phyloP scores from a whole-genome alignment of 1,140 invertebrate species.

The Heliconius hermathena region DNA sequence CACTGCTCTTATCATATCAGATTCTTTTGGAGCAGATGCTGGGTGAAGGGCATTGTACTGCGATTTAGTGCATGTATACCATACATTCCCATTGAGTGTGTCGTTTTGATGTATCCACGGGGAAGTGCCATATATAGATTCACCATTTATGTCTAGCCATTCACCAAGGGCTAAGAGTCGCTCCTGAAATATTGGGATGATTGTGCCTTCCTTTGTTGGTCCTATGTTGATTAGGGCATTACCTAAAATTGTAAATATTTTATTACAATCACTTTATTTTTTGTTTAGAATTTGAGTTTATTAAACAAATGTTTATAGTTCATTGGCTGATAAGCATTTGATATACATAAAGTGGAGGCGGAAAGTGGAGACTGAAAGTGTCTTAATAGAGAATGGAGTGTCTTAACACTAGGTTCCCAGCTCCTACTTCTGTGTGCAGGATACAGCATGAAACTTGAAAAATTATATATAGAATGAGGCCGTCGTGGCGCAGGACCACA shows the following conservation, averaged over 20 bases:
- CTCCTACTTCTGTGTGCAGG: no score
- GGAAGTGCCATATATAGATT: slow-evolving; percentile 92
- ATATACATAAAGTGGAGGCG: neutral
- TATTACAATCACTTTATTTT: no score
- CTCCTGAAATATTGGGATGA: slow-evolving; percentile 95
- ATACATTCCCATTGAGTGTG: slow-evolving; percentile 86
- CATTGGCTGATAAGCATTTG: neutral
- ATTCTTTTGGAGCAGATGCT: slow-evolving; percentile 41
- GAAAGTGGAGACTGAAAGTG: no score
- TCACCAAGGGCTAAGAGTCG: slow-evolving; percentile 87
- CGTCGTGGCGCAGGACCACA: no score
- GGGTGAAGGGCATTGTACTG: slow-evolving; percentile 50
- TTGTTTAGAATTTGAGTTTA: neutral
- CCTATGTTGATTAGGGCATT: slow-evolving; percentile 96
- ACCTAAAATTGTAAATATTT: slow-evolving; percentile 73
- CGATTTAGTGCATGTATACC: slow-evolving; percentile 86
- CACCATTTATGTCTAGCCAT: slow-evolving; percentile 93
- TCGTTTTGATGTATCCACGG: slow-evolving; percentile 94
- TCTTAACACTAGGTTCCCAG: no score
- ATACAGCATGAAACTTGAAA: neutral
- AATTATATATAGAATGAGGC: neutral
- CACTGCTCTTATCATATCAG: slow-evolving; percentile 67
- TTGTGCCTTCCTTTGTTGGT: slow-evolving; percentile 94
- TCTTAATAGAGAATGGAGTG: no score
- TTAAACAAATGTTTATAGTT: neutral